A percentile compares a stretch with the other conserved stretches of the same genome.
These are phyloP conservation scores for Platyscapa corneri DNA, from an alignment of 1,140 invertebrate genomes.

Conservation along the genomic window DNA sequence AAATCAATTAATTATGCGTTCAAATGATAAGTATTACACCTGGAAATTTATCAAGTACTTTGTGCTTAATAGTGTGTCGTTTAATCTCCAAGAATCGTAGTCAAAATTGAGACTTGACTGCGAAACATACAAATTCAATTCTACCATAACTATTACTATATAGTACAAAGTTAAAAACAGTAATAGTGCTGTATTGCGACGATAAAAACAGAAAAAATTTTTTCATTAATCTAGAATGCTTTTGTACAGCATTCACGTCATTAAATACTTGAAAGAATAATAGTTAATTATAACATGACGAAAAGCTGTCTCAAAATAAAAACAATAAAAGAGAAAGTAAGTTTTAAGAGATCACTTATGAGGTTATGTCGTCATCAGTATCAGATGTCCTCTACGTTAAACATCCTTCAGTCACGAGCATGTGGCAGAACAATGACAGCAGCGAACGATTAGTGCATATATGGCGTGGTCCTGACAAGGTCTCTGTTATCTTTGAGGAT, in stretches of 20 bases:
- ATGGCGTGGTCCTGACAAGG: constrained; percentile 66
- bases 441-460: constrained; percentile 54
- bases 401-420: neutral
- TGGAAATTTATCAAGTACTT: neutral
- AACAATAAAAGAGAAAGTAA: neutral
- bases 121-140: neutral
- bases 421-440: neutral
- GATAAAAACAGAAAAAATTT: neutral
- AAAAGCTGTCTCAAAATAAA: constrained; percentile 25
- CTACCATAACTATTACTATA: neutral
- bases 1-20: neutral
- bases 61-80: neutral
- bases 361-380: constrained; percentile 41
- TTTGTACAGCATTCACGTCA: constrained; percentile 2
- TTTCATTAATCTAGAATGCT: constrained; percentile 27
- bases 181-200: neutral
- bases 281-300: constrained; percentile 41
- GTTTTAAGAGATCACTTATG: neutral
- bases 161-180: neutral
- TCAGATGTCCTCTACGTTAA: neutral
- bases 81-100: neutral
- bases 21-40: neutral
- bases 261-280: constrained; percentile 9
- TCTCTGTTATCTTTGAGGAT: constrained; percentile 62
- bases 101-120: neutral